A percentile compares a stretch with the other conserved stretches of the same genome.
Conservation (phyloP, 1,140 invertebrate species). For the Aleiodes sp. region DNA sequence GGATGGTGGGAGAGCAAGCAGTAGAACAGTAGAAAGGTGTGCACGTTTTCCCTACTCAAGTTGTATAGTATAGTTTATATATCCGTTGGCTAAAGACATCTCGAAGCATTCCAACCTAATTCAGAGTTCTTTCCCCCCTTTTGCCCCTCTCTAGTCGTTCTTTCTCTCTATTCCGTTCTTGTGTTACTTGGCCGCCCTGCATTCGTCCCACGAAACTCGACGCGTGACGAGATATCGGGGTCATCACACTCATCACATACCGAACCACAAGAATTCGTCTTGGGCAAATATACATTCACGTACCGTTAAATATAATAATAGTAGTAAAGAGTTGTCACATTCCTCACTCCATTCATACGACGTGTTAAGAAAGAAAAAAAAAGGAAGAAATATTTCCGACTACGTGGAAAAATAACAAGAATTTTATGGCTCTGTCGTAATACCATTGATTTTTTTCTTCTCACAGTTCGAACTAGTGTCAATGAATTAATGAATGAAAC, state of each 20-base stretch:
- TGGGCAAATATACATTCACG: slow-evolving; percentile 26
- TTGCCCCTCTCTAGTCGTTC: background rate
- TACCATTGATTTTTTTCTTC: background rate
- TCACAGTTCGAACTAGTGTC: background rate
- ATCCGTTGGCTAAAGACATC: slow-evolving; percentile 34
- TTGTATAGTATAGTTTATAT: slow-evolving; percentile 27
- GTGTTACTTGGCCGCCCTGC: slow-evolving; percentile 3
- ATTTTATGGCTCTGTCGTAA: background rate
- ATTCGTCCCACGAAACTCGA: slow-evolving; percentile 42
- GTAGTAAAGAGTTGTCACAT: slow-evolving; percentile 11
- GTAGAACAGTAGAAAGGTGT: slow-evolving; percentile 4
- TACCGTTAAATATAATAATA: slow-evolving; percentile 13
- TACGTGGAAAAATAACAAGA: background rate
- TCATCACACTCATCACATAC: slow-evolving; percentile 25
- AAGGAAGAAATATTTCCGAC: slow-evolving; percentile 6
- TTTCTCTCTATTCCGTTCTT: background rate
- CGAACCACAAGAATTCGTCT: slow-evolving; percentile 28
- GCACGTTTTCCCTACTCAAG: slow-evolving; percentile 9
- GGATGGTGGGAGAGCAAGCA: background rate
- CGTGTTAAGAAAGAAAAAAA: slow-evolving; percentile 33
- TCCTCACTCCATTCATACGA: slow-evolving; percentile 24
- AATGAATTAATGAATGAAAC: slow-evolving; percentile 18
- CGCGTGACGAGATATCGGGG: slow-evolving; percentile 29
- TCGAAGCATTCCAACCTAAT: slow-evolving; percentile 57
- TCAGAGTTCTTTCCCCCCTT: slow-evolving; percentile 33